Evolutionary conservation across 1,140 invertebrate genomes (phyloP).

Genomic region (Neocloeon triangulifer): DNA sequence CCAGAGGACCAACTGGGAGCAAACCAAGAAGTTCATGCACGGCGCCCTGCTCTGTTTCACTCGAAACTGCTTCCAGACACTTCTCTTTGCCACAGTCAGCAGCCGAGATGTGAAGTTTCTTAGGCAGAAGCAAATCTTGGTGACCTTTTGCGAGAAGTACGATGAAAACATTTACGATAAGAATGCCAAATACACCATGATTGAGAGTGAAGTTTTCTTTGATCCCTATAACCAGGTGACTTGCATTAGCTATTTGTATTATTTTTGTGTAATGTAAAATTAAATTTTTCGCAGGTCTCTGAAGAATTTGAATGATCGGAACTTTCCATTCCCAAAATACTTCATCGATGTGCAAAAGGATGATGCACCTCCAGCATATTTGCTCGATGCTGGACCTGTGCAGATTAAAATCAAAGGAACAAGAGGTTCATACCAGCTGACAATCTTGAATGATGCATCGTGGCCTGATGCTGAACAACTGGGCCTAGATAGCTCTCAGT

Average conservation of each 20-base stretch:
- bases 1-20: conserved; percentile 10
- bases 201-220: conserved; percentile 25
- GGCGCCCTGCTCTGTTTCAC: conserved; percentile 25
- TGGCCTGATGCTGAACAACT: conserved; percentile 11
- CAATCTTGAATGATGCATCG: too few species aligned
- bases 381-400: not conserved
- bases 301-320: conserved; percentile 9
- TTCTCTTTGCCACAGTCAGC: conserved; percentile 20
- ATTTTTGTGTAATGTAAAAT: too few species aligned
- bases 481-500: conserved; percentile 13
- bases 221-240: too few species aligned
- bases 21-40: conserved; percentile 20
- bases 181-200: conserved; percentile 28
- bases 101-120: conserved; percentile 18
- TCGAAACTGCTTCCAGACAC: conserved; percentile 22
- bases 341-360: conserved; percentile 11
- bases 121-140: conserved; percentile 5
- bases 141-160: conserved; percentile 11
- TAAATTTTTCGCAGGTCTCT: conserved; percentile 11
- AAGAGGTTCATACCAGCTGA: too few species aligned
- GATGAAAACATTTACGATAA: conserved; percentile 16
- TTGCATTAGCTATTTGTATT: too few species aligned
- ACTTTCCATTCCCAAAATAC: conserved; percentile 14
- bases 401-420: too few species aligned
- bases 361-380: conserved; percentile 9